These are phyloP conservation scores for Epistrophella euchroma DNA, from an alignment of 2,888 invertebrate species.

Conservation along the genomic window DNA sequence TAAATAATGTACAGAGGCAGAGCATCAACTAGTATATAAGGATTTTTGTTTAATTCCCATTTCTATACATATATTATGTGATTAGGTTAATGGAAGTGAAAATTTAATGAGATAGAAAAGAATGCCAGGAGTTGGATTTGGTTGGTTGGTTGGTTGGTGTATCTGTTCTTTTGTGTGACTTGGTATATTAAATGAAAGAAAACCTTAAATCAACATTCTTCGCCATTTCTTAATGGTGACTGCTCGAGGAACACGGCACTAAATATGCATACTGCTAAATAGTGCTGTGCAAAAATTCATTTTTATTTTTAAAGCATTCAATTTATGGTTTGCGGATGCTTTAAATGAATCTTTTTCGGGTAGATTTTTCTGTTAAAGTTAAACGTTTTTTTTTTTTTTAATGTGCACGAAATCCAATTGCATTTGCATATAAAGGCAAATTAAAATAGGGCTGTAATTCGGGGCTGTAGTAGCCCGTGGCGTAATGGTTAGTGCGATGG, in stretches of 20 bases:
- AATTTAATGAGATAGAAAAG: conserved; percentile 40
- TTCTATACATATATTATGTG: conserved; percentile 4
- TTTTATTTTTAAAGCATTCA: too few species aligned
- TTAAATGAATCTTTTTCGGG: too few species aligned
- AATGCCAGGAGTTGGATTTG: neutral
- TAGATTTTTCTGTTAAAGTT: too few species aligned
- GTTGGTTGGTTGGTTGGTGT: neutral
- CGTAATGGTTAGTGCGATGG: too few species aligned
- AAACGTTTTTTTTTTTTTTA: too few species aligned
- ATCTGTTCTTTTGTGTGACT: conserved; percentile 8
- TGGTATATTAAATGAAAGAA: conserved; percentile 8
- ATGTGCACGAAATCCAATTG: too few species aligned
- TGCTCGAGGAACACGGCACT: conserved; percentile 18
- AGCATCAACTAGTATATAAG: neutral
- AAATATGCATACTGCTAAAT: conserved; percentile 6
- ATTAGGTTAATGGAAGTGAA: conserved; percentile 54
- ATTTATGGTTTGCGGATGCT: too few species aligned
- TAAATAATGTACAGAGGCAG: neutral
- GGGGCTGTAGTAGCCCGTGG: too few species aligned
- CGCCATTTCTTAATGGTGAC: conserved; percentile 29
- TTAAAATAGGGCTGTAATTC: too few species aligned
- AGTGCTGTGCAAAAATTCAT: neutral
- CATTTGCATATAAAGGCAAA: too few species aligned
- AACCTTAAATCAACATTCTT: conserved; percentile 11
- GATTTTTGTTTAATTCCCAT: neutral